phyloP scores from a whole-genome alignment of 2,113 vertebrate species.

The Chloropsis cyanopogon region DNA sequence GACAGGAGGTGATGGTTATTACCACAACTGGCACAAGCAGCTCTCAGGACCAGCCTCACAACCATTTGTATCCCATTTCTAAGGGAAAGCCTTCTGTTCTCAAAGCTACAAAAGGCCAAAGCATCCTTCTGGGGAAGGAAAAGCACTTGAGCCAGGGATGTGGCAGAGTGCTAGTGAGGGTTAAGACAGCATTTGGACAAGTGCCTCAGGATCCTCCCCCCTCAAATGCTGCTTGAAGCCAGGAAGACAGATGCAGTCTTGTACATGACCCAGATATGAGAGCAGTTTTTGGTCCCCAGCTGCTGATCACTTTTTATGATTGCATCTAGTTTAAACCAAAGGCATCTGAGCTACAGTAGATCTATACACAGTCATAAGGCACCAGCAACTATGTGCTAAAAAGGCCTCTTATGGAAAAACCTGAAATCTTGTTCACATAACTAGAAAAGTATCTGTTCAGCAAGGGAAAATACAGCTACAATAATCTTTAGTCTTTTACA shows the following conservation, averaged over 20 bases:
- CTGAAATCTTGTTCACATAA: background rate
- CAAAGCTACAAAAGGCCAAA: background rate
- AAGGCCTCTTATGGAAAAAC: slow-evolving; percentile 32
- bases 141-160: background rate
- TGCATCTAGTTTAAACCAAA: background rate
- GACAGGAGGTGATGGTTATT: background rate
- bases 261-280: background rate
- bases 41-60: background rate
- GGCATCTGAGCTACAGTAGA: background rate
- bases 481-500: background rate
- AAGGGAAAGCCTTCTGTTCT: background rate
- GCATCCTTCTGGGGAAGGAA: background rate
- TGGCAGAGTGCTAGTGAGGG: background rate
- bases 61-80: background rate
- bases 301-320: background rate
- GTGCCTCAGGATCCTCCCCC: background rate
- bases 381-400: background rate
- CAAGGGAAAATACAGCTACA: background rate
- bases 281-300: slow-evolving; percentile 31
- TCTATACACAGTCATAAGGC: slow-evolving; percentile 47
- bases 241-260: slow-evolving; percentile 8
- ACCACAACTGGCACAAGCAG: background rate
- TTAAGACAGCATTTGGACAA: slow-evolving; percentile 14
- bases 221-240: background rate
- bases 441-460: background rate